A percentile compares a stretch with the other conserved stretches of the same genome.
Evolutionary conservation across 2,113 vertebrate species (phyloP).

Genomic region (Zosterops pallidus): DNA sequence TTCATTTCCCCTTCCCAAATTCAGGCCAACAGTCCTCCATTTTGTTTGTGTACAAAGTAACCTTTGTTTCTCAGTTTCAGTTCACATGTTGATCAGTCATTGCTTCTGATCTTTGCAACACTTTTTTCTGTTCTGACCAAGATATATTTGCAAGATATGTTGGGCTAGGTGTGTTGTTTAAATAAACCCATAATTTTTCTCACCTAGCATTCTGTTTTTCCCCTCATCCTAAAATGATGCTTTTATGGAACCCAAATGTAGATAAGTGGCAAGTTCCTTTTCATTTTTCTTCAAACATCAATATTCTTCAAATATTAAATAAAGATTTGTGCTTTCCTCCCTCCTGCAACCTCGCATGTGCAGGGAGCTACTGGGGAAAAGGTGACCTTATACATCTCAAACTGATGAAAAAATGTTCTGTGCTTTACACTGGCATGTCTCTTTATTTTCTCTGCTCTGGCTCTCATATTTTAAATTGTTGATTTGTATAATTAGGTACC

Average conservation of each 20-base stretch:
- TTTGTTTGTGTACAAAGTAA: background rate
- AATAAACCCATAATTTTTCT: background rate
- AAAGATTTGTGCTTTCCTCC: background rate
- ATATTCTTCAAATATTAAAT: background rate
- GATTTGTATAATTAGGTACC: background rate
- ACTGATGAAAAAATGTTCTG: background rate
- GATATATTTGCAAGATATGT: background rate
- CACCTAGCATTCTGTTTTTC: background rate
- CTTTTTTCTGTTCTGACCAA: background rate
- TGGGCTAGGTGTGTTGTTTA: background rate
- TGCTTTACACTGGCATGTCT: background rate
- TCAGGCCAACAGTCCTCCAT: background rate
- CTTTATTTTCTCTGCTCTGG: background rate
- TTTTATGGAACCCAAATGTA: background rate
- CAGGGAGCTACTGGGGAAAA: background rate
- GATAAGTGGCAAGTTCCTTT: background rate
- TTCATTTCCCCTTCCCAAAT: background rate
- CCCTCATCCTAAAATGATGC: background rate
- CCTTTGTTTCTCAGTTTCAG: background rate
- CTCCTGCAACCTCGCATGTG: background rate
- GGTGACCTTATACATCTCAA: background rate
- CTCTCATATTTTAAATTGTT: background rate
- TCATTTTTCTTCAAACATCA: background rate
- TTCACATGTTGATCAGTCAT: background rate
- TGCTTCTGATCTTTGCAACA: conserved; percentile 2